Percentiles rank a stretch among this genome's conserved stretches.
Evolutionary conservation across 1,140 invertebrate species (phyloP).

Genomic region (Thalassaphorura encarpata): DNA sequence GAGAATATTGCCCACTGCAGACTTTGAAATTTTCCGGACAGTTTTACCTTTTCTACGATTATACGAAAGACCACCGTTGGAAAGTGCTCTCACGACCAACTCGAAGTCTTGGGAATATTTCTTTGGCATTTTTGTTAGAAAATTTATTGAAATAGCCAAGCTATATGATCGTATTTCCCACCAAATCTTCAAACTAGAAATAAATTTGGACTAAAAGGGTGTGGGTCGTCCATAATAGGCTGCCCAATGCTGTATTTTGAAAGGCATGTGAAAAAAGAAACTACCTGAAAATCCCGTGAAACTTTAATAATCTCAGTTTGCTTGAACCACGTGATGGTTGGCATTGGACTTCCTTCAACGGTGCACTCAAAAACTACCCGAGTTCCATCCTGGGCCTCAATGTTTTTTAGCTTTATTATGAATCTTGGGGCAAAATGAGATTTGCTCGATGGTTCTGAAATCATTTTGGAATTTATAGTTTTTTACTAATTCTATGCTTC

Average conservation of each 20-base stretch:
- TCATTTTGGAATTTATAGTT: conserved; percentile 44
- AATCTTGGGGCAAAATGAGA: conserved; percentile 72
- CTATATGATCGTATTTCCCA: neutral
- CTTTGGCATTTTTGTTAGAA: too few relatives aligned
- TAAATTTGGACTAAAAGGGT: neutral
- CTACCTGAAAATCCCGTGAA: conserved; percentile 65
- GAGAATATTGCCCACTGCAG: too few relatives aligned
- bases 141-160: conserved; percentile 51
- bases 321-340: conserved; percentile 89
- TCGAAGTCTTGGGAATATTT: too few relatives aligned
- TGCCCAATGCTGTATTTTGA: too few relatives aligned
- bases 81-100: too few relatives aligned
- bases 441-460: conserved; percentile 63
- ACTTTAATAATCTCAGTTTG: conserved; percentile 85
- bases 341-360: conserved; percentile 76
- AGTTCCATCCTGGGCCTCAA: conserved; percentile 70
- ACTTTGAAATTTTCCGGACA: too few relatives aligned
- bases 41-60: too few relatives aligned
- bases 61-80: too few relatives aligned
- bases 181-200: neutral
- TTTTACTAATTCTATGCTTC: neutral
- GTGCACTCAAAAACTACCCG: conserved; percentile 82
- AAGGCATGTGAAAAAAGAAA: too few relatives aligned
- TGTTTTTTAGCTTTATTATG: conserved; percentile 70
- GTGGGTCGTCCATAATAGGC: too few relatives aligned